A percentile compares a stretch with the other conserved stretches of the same genome.
phyloP scores from a whole-genome alignment of 2,888 invertebrate species.

The Seira musarum region DNA sequence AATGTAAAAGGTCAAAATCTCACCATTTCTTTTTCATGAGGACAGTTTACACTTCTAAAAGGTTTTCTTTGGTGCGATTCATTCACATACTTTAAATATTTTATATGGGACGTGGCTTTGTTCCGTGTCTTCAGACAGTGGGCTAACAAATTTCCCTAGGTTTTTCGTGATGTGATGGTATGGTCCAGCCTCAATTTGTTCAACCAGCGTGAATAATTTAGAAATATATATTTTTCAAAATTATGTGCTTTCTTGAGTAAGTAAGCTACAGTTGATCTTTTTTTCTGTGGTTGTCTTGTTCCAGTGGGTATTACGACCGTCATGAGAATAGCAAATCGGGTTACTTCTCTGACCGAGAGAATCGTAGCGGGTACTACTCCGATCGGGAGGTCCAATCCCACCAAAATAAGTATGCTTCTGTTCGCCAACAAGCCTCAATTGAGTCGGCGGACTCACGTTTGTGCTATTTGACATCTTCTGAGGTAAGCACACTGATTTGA shows the following conservation, averaged over 20 bases:
- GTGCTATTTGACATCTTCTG: slow-evolving; percentile 95
- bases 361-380: slow-evolving; percentile 80
- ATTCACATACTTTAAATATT: no score
- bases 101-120: background rate
- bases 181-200: slow-evolving; percentile 31
- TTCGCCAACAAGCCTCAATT: slow-evolving; percentile 93
- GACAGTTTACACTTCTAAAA: no score
- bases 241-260: background rate
- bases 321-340: slow-evolving; percentile 66
- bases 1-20: no score
- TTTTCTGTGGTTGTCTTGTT: slow-evolving; percentile 52
- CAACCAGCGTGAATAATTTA: background rate
- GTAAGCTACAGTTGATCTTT: background rate
- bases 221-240: slow-evolving; percentile 14
- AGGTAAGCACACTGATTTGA: slow-evolving; percentile 88
- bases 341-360: slow-evolving; percentile 69
- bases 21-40: no score
- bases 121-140: no score
- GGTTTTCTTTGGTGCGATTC: no score
- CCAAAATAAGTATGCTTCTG: slow-evolving; percentile 79
- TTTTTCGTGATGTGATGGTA: background rate
- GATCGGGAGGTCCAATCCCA: slow-evolving; percentile 81
- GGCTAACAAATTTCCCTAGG: background rate
- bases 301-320: slow-evolving; percentile 85
- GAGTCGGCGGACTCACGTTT: slow-evolving; percentile 95